These are phyloP conservation scores for Sanderia malayensis DNA, from an alignment of 30 jellyfish, hydroid and myxozoan genomes.

Conservation along the genomic window DNA sequence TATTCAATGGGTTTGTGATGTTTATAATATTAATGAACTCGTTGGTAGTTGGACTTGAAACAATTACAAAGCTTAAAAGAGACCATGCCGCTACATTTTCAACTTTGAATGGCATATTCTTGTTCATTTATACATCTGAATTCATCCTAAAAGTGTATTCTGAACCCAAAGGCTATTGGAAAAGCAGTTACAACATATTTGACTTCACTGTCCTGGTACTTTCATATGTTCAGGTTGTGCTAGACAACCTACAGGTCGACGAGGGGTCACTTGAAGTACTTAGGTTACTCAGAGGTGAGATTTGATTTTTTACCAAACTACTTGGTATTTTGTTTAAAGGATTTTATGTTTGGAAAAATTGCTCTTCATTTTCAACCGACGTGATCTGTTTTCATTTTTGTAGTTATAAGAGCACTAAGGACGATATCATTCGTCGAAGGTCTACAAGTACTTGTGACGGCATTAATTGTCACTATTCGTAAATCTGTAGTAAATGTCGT, in stretches of 20 bases:
- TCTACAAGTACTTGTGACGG: conserved; percentile 79
- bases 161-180: conserved; percentile 78
- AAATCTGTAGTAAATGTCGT: conserved; percentile 82
- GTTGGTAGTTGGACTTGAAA: conserved; percentile 80
- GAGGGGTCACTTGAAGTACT: conserved; percentile 56
- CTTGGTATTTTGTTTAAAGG: not conserved
- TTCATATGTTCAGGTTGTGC: conserved; percentile 68
- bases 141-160: conserved; percentile 62
- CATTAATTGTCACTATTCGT: conserved; percentile 77
- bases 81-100: conserved; percentile 21
- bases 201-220: conserved; percentile 60
- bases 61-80: conserved; percentile 40
- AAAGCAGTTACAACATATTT: conserved; percentile 66
- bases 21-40: conserved; percentile 66
- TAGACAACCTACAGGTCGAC: conserved; percentile 59
- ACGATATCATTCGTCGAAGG: conserved; percentile 88
- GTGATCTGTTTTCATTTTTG: not conserved
- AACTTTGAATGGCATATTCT: conserved; percentile 41
- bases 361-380: not conserved
- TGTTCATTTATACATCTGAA: conserved; percentile 65
- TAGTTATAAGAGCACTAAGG: conserved; percentile 71
- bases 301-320: not conserved
- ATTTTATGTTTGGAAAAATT: not conserved
- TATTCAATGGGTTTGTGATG: conserved; percentile 72
- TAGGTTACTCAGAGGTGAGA: conserved; percentile 71